Base-by-base conservation (phyloP, 2,888 invertebrate genomes). In the Ceraclea dissimilis region DNA sequence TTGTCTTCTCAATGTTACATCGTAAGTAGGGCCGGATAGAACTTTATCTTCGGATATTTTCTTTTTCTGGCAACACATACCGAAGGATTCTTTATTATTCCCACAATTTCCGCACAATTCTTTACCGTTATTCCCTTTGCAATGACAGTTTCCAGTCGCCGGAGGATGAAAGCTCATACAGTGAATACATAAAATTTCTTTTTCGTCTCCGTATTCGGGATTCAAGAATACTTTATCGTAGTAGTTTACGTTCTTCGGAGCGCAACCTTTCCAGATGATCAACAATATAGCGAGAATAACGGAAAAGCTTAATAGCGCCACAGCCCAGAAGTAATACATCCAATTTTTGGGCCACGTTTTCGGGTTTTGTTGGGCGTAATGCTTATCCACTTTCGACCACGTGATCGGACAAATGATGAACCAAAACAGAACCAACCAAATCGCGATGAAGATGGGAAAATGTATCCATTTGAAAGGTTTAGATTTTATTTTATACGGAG, bases 401-500 rank as follows among this genome's bases (percentile, higher is more conserved):
- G 53, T 47, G n/a, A 60, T 58, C 19, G 59, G 61, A 22, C 58
- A 60, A 13, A 60, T 46, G 1, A 61, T 51, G 16, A 61, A 58
- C 59, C 61, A 61, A 19, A 55, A 61, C 4, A 61, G 43, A 2
- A 56, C 22, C 33, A 58, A 59, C 61, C 61, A 61, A 22, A 54
- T 48, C 10, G 26, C 51, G 13, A 59, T 55, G 19, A 61, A 59
- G 2, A 59, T 39, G 2, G 61, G 61, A 49, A 61, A 61, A 51
- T 59, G 34, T 11, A 59, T 59, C 61, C 61, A 61, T 51, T 57
- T 59, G 20, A 61, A 61, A 2, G 61, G 61, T 20, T 61, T 57
- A 8, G 61, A 20, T 48, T 59, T 54, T 16, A 56, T 44, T 19
- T 49, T 10, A 19, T 61, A 39, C 4, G 61, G 59, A 19, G 34